Evolutionary conservation across 2,113 vertebrate genomes (phyloP).

Genomic region (Gasterosteus aculeatus): DNA sequence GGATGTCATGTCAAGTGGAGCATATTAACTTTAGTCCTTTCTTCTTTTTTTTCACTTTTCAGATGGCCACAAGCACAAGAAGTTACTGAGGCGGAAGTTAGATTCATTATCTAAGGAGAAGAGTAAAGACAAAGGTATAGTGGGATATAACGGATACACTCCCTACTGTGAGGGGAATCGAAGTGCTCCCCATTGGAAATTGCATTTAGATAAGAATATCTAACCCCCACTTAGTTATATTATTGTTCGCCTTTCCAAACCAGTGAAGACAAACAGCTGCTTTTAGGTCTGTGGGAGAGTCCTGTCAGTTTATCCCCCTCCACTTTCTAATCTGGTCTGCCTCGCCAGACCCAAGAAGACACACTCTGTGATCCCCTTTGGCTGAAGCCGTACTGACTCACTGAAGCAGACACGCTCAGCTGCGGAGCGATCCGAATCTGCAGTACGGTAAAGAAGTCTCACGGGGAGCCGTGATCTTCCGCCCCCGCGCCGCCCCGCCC

Average conservation of each 20-base stretch:
- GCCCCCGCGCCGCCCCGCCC: conserved; percentile 31
- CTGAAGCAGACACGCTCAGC: conserved; percentile 52
- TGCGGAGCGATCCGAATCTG: conserved; percentile 63
- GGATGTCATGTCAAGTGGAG: neutral
- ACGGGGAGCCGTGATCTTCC: conserved; percentile 53
- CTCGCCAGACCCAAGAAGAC: conserved; percentile 50
- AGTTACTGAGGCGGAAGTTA: conserved; percentile 93
- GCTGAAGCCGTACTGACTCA: conserved; percentile 45
- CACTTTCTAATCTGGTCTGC: conserved; percentile 45
- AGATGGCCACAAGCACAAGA: conserved; percentile 97
- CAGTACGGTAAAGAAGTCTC: conserved; percentile 36
- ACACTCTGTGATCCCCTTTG: conserved; percentile 50
- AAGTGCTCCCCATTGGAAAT: neutral
- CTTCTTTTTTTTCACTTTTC: conserved; percentile 52
- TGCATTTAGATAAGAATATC: conserved; percentile 3
- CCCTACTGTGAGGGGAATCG: neutral
- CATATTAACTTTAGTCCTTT: neutral
- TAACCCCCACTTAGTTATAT: neutral
- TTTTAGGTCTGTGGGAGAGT: conserved; percentile 25
- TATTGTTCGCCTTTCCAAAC: conserved; percentile 21
- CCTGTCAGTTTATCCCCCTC: conserved; percentile 37
- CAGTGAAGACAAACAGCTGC: conserved; percentile 34
- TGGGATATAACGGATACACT: neutral
- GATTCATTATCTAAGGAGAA: conserved; percentile 97
- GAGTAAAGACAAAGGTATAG: conserved; percentile 95